Base-by-base conservation (phyloP, 2,888 invertebrate species). In the Drymonia ruficornis region DNA sequence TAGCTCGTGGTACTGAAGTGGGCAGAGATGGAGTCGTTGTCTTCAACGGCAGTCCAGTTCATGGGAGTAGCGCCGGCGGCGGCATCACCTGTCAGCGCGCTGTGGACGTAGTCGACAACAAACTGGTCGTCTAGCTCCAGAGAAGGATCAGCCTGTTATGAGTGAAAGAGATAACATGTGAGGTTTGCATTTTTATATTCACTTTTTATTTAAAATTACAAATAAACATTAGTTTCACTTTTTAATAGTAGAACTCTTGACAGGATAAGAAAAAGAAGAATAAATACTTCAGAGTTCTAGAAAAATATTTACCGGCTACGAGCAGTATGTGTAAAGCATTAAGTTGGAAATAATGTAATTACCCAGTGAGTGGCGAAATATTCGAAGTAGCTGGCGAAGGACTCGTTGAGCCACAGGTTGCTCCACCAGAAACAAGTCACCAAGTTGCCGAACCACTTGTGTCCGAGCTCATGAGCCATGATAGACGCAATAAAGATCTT, bases 371-470 rank as follows among this genome's bases (percentile, higher is more conserved):
- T 94, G 11, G 89, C 93, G 49, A 94, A 93, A 76, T 96, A 96
- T 84, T 97, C 95, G 65, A 95, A 96, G 82, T 94, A 96, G 51
- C 94, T 94, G 0, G 96, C 96, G 60, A 95, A 96, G 9, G 94
- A 95, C 79, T 95, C 95, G 70, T 94, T 95, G 0, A 96, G 87
- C 96, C 96, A 96, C 29, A 95, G 88, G 72, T 94, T 95, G 55
- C 94, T 93, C 96, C 96, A 96, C 96, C 96, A 96, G 73, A 95
- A 94, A 61, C 95, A 94, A 0, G 96, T 96, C n/a, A 96, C 95
- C 49, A 95, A 86, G 80, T 97, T 95, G 7, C 97, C 97, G 75
- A 97, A 96, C 97, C 97, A 97, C 82, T 96, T 96, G 83, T 98
- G 98, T 0, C 96, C 95, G 45, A 97, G 82, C 79, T 98, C 98